Evolutionary conservation across 64 coral and sea anemone species (phyloP).

Genomic region (Montipora capricornis): DNA sequence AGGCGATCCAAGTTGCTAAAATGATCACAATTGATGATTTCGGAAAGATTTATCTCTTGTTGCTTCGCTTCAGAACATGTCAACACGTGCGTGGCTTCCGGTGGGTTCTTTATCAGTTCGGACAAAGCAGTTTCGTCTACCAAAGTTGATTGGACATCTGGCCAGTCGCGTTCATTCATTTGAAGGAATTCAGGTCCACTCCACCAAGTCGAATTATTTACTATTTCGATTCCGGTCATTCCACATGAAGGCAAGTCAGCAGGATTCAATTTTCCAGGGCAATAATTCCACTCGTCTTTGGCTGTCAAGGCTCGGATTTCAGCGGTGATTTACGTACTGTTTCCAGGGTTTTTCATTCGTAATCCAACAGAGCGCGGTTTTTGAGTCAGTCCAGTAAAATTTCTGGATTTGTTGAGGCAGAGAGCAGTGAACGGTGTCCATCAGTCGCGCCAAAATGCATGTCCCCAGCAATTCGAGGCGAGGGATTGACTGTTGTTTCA

Average conservation of each 20-base stretch:
- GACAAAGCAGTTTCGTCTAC: neutral
- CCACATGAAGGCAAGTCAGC: neutral
- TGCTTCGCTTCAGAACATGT: constrained; percentile 9
- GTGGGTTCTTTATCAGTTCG: neutral
- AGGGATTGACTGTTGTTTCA: constrained; percentile 2
- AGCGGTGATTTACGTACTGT: constrained; percentile 36
- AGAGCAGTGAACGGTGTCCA: neutral
- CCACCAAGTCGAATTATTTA: neutral
- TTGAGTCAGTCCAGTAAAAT: constrained; percentile 3
- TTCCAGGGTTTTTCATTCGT: constrained; percentile 14
- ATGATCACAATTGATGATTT: constrained; percentile 18
- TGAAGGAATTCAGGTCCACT: too few species aligned
- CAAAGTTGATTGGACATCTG: neutral
- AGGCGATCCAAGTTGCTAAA: neutral
- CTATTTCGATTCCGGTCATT: neutral
- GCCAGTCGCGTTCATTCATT: neutral
- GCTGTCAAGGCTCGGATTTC: constrained; percentile 22
- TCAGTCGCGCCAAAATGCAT: neutral
- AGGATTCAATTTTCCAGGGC: too few species aligned
- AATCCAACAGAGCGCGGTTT: constrained; percentile 33
- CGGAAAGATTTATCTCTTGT: neutral
- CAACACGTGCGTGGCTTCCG: neutral
- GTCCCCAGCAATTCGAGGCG: neutral
- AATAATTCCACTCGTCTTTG: neutral
- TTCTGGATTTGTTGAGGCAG: neutral